Base-by-base conservation (phyloP, 2,888 invertebrate species). In the Autographa pulchrina region DNA sequence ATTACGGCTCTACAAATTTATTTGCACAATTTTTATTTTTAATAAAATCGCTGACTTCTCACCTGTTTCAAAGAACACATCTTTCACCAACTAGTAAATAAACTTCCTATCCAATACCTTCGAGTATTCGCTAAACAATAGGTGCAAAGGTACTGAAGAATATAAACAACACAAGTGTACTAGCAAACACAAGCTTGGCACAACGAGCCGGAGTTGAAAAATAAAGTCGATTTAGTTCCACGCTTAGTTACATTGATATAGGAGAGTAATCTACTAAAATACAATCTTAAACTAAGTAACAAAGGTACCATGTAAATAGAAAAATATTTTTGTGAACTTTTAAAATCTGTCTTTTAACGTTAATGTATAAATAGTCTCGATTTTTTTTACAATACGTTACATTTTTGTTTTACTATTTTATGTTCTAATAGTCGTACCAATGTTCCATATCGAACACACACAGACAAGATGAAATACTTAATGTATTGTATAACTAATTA, bases 131-230 rank as follows among this genome's bases (percentile, higher is more conserved):
- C 58, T 72, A 65, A 61, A 78, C 74, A 78, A 73, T 59, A 14
- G 56, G 41, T 56, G 63, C 63, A 70, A 81, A 80, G 67, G 65
- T 67, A 64, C 2, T 14, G 60, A 63, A 70, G 58, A 78, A 58
- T 64, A 70, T 66, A 63, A 13, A 74, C 52, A 62, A 78, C 70
- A 74, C 61, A 52, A 70, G 77, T 66, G 70, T 66, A 20, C 64
- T 48, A 11, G 54, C 41, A 68, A 74, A 81, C 70, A 69, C 35
- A 18, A 64, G 68, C 67, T 70, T 70, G 16, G 32, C 63, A 31
- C 32, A 61, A 38, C 31, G 14, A 6, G 31, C 43, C 16, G 48
- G 25, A 61, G 35, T 20, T 54, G 16, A n/a, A 56, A 58, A 64
- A 62, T 68, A 65, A 56, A 64, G 20, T 66, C 58, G 52, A 65